Evolutionary conservation across 2,797 vertebrate species (phyloP), one percentile per base, ranked within the genome.

Genomic region (Sebastes taczanowskii): DNA sequence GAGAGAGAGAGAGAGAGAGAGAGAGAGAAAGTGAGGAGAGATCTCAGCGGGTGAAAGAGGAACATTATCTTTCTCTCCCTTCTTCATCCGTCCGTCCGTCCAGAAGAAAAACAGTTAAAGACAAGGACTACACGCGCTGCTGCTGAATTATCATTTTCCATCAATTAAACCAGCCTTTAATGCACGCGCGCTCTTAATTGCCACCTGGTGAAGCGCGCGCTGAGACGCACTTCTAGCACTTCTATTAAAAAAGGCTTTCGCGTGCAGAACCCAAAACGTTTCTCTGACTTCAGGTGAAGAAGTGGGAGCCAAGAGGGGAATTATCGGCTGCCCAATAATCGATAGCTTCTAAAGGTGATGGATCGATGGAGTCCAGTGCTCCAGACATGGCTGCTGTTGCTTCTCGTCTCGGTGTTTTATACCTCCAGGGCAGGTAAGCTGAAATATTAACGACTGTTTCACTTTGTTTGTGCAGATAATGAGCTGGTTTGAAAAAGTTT

Each of bases 391-490:
- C 81, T 86, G 82, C 82, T 88, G 74, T 7, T 90, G 58, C 58
- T 91, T 69, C 52, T 94, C n/a, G 11, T 74, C 58, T 53, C 70
- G 7, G 74, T 71, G 58, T 69, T 88, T 29, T 63, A 32, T 62
- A 75, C 75, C 66, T 81, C 91, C 2, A 62, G 68, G 29, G 84
- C 94, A 94, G 94, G 94, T 95, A 94, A 22, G 91, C 7, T 22
- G 18, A 68, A 5, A 38, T 25, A 32, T 70, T 5, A 32, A 29
- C 1, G 1, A 46, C 2, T 53, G 6, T 64, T 53, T 46, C 63
- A 1, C 64, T 49, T 49, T 49, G 4, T 74, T 49, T 49, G 4
- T 74, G 35, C 27, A 60, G 42, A 16, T n/a, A 11, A 53, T 49
- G 30, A 7, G 16, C 46, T 20, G 46, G n/a, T 60, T 20, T 60